These are phyloP conservation scores for Pseudomugil gertrudae DNA, from an alignment of 2,797 vertebrate species.

Conservation along the genomic window DNA sequence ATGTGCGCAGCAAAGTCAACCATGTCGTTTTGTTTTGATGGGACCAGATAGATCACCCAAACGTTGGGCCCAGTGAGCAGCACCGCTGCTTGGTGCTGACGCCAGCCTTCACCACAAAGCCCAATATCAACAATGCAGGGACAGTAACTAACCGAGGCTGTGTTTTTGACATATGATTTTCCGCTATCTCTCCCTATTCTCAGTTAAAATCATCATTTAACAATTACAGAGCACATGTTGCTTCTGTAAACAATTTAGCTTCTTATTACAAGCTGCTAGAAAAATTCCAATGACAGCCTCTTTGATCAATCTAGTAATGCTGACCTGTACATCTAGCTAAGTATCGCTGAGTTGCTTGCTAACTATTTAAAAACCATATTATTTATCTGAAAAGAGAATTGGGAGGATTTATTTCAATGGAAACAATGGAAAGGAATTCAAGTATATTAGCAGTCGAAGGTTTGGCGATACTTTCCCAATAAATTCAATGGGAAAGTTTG, in stretches of 20 bases:
- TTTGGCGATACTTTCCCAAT: too few relatives aligned
- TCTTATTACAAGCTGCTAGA: slow-evolving; percentile 32
- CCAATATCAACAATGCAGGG: slow-evolving; percentile 54
- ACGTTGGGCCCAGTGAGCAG: slow-evolving; percentile 36
- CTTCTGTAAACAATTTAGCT: slow-evolving; percentile 40
- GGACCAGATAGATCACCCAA: slow-evolving; percentile 60
- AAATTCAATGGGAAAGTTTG: too few relatives aligned
- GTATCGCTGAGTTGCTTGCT: slow-evolving; percentile 14
- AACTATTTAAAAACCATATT: slow-evolving; percentile 30
- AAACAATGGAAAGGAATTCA: slow-evolving; percentile 24
- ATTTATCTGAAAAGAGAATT: slow-evolving; percentile 19
- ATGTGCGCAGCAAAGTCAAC: slow-evolving; percentile 53
- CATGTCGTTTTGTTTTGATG: slow-evolving; percentile 70
- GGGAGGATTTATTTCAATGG: slow-evolving; percentile 13
- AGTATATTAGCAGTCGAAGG: too few relatives aligned
- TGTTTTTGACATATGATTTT: slow-evolving; percentile 59
- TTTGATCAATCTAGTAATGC: slow-evolving; percentile 38
- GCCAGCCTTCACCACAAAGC: slow-evolving; percentile 47
- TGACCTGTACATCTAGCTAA: neutral
- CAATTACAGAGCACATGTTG: slow-evolving; percentile 38
- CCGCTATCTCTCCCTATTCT: slow-evolving; percentile 32
- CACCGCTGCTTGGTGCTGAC: slow-evolving; percentile 44
- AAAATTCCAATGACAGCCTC: slow-evolving; percentile 21
- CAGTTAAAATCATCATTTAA: slow-evolving; percentile 32
- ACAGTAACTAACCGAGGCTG: slow-evolving; percentile 46